These are phyloP conservation scores for Xanthia icteritia DNA, from an alignment of 2,888 invertebrate species.

Conservation along the genomic window DNA sequence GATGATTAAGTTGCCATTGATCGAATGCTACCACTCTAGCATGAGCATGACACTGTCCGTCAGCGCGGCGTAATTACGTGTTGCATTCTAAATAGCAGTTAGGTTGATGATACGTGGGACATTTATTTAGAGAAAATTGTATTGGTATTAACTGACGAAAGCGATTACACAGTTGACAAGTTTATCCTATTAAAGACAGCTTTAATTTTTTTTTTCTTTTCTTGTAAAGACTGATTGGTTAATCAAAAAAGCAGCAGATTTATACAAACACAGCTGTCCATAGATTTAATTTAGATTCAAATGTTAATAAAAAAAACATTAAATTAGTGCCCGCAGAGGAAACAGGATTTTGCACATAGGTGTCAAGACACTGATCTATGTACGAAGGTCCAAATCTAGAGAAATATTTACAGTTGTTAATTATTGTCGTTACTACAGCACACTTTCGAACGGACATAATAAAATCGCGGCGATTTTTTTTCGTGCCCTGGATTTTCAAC, in stretches of 20 bases:
- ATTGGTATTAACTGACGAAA: slow-evolving; percentile 15
- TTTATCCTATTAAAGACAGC: neutral
- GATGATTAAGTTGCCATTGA: slow-evolving; percentile 44
- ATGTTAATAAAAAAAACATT: neutral
- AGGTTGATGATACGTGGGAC: slow-evolving; percentile 6
- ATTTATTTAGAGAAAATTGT: slow-evolving; percentile 19
- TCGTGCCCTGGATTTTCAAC: too few relatives aligned
- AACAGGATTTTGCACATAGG: neutral
- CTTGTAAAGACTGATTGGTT: neutral
- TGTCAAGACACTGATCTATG: neutral
- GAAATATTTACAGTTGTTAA: neutral
- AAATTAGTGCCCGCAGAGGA: neutral
- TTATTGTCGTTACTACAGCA: neutral
- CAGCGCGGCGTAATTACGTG: slow-evolving; percentile 46
- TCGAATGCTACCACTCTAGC: slow-evolving; percentile 47
- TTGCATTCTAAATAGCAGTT: slow-evolving; percentile 32
- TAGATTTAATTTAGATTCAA: neutral
- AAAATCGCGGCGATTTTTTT: too few relatives aligned
- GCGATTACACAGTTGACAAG: slow-evolving; percentile 9
- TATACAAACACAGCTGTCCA: neutral
- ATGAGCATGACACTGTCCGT: slow-evolving; percentile 54
- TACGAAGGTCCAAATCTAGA: neutral
- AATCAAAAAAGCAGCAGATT: too few relatives aligned
- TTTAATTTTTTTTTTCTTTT: neutral
- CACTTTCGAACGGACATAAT: too few relatives aligned